These are phyloP conservation scores for Heliornis fulica DNA, from an alignment of 2,113 vertebrate genomes.

Conservation along the genomic window DNA sequence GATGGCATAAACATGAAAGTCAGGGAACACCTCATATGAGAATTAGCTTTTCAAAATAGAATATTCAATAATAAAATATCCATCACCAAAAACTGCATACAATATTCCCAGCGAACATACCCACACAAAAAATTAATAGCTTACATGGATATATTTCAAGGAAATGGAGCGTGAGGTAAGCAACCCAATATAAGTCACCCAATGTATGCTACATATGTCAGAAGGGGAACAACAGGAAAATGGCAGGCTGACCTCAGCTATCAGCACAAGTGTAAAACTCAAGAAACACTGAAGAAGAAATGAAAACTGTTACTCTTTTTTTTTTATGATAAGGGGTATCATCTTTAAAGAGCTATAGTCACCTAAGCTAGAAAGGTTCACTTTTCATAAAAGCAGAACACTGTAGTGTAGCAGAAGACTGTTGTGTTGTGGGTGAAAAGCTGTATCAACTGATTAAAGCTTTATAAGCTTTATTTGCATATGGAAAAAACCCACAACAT, in stretches of 20 bases:
- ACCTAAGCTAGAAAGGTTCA: background rate
- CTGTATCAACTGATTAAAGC: background rate
- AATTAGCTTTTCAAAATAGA: background rate
- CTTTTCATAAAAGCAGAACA: background rate
- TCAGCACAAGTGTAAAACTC: background rate
- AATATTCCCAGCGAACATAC: background rate
- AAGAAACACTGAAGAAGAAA: background rate
- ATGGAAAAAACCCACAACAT: background rate
- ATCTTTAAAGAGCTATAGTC: background rate
- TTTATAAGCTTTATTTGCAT: background rate
- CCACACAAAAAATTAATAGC: background rate
- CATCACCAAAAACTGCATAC: background rate
- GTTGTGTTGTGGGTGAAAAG: background rate
- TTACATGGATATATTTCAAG: background rate
- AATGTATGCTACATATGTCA: fast-evolving
- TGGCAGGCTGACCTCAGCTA: background rate
- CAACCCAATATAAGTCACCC: background rate
- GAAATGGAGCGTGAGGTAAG: background rate
- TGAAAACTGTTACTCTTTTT: background rate
- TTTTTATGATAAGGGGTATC: background rate
- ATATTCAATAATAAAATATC: background rate
- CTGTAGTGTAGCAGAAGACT: too few relatives aligned
- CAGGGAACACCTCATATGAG: background rate
- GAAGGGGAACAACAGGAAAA: background rate
- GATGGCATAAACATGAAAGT: background rate